Conservation (phyloP, 2,797 vertebrate genomes). For the Centroberyx gerrardi region DNA sequence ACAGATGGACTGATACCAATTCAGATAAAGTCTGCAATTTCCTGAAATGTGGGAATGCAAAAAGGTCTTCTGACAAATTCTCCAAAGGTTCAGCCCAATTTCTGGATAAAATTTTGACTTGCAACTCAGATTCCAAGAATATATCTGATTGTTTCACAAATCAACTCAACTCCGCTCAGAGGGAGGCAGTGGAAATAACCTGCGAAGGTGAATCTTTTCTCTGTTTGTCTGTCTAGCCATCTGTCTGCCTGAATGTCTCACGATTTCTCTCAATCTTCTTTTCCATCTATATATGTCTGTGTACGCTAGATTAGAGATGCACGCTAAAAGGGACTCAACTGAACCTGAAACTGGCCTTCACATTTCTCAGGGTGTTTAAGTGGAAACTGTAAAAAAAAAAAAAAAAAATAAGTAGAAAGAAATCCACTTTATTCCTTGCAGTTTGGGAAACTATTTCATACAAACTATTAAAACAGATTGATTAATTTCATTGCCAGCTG, state of each 20-base stretch:
- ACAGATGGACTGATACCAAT: rapidly evolving
- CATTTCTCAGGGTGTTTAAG: too few species aligned
- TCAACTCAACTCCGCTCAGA: rapidly evolving
- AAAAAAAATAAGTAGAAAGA: too few species aligned
- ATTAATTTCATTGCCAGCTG: too few species aligned
- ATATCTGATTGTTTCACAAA: conserved; percentile 21
- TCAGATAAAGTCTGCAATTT: conserved; percentile 10
- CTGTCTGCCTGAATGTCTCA: background rate
- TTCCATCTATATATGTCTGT: background rate
- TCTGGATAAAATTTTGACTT: rapidly evolving
- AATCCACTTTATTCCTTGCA: too few species aligned
- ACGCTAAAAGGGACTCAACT: too few species aligned
- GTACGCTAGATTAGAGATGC: background rate
- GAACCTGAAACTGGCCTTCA: too few species aligned
- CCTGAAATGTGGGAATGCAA: background rate
- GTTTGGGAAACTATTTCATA: too few species aligned
- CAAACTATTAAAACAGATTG: too few species aligned
- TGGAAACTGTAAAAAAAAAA: too few species aligned
- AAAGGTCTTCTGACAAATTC: rapidly evolving
- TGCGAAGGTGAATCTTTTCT: conserved; percentile 56
- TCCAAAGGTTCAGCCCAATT: rapidly evolving
- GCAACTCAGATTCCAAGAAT: rapidly evolving
- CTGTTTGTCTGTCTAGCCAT: background rate
- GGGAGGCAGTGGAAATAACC: background rate
- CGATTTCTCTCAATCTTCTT: background rate